Conservation (phyloP, 2,113 vertebrate species). For the Xiphophorus hellerii region DNA sequence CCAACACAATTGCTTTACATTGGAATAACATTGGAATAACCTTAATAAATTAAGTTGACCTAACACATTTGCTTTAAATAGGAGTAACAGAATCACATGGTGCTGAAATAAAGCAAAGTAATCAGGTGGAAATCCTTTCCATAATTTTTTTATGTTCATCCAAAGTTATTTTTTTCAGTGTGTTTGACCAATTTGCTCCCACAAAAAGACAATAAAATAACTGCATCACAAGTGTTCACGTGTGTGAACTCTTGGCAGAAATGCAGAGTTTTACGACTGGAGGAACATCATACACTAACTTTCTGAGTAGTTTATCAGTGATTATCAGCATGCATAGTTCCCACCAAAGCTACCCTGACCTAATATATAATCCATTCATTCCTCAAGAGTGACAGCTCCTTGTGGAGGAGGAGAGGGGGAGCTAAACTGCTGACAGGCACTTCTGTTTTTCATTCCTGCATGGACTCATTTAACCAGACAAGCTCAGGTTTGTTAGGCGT, state of each 20-base stretch:
- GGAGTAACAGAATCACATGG: too few relatives aligned
- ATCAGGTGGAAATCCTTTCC: too few relatives aligned
- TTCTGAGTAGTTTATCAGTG: background rate
- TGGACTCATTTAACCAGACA: background rate
- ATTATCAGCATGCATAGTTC: slow-evolving; percentile 17
- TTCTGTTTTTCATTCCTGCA: too few relatives aligned
- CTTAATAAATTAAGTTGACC: too few relatives aligned
- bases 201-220: background rate
- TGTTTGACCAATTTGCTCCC: background rate
- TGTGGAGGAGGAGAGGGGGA: background rate
- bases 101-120: too few relatives aligned
- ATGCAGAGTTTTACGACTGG: slow-evolving; percentile 20
- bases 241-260: slow-evolving; percentile 7
- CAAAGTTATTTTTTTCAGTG: too few relatives aligned
- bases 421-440: slow-evolving; percentile 3
- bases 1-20: too few relatives aligned
- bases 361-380: slow-evolving; percentile 32
- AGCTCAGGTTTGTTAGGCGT: background rate
- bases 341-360: slow-evolving; percentile 2
- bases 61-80: too few relatives aligned
- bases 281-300: slow-evolving; percentile 13
- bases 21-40: too few relatives aligned
- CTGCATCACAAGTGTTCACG: background rate
- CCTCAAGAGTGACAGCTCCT: background rate
- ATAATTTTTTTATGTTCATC: too few relatives aligned